A percentile compares a stretch with the other conserved stretches of the same genome.
Conservation (phyloP, 2,888 invertebrate genomes). For the Cataglyphis rosenhaueri region DNA sequence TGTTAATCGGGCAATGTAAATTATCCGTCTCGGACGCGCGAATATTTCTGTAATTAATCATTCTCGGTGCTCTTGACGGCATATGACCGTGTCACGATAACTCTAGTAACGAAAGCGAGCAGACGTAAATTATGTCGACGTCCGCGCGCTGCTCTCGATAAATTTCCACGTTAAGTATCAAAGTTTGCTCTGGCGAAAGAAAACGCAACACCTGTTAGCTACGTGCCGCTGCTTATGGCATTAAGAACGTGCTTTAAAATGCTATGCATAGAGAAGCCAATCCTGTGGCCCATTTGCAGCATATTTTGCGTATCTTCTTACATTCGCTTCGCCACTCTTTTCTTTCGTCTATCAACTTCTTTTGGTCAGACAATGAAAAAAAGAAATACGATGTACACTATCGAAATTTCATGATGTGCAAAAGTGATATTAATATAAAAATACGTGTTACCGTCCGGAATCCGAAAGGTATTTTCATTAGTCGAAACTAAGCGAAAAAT, state of each 20-base stretch:
- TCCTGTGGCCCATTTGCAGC: constrained; percentile 66
- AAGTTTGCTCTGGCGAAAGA: constrained; percentile 79
- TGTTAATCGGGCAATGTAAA: neutral
- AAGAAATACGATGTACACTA: neutral
- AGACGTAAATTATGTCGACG: constrained; percentile 74
- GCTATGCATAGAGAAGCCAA: constrained; percentile 82
- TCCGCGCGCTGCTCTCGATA: constrained; percentile 73
- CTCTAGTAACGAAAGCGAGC: constrained; percentile 33
- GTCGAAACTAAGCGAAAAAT: neutral
- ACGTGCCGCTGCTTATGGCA: constrained; percentile 79
- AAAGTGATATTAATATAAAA: neutral
- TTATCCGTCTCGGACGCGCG: neutral
- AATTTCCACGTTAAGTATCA: constrained; percentile 81
- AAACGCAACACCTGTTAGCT: constrained; percentile 81
- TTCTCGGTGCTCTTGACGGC: constrained; percentile 2
- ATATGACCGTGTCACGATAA: constrained; percentile 19
- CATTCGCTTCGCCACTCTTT: neutral
- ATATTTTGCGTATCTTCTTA: constrained; percentile 20
- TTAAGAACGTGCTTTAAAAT: constrained; percentile 83
- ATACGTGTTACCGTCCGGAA: neutral
- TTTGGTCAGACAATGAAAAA: neutral
- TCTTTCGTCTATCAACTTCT: neutral
- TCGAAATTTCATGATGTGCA: neutral
- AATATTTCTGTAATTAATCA: constrained; percentile 44
- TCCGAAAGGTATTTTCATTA: neutral